A percentile compares a stretch with the other conserved stretches of the same genome.
phyloP scores from a whole-genome alignment of 2,888 invertebrate genomes.

The Arrhopalites spinosus region DNA sequence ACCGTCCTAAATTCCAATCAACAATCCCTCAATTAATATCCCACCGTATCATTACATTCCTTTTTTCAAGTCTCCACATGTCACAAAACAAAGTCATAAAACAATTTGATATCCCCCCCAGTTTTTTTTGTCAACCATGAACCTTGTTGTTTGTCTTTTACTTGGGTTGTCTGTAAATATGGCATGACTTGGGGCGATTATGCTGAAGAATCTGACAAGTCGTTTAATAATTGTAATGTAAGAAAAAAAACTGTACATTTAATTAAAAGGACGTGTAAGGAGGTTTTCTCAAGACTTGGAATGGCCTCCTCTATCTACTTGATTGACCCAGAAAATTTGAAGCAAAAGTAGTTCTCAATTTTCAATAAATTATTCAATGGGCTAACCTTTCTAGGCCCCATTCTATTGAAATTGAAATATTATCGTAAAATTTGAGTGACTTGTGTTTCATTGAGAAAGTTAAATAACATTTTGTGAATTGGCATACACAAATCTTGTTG shows the following conservation, averaged over 20 bases:
- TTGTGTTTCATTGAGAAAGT: conserved; percentile 17
- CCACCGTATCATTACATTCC: too few species aligned
- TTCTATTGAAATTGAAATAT: conserved; percentile 1
- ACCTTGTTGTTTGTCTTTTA: too few species aligned
- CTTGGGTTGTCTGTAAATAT: too few species aligned
- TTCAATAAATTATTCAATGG: conserved; percentile 23
- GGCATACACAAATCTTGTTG: too few species aligned
- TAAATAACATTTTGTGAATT: conserved; percentile 1
- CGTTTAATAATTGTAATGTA: conserved; percentile 1
- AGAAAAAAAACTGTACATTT: neutral
- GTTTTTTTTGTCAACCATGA: neutral
- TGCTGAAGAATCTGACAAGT: too few species aligned
- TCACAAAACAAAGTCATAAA: too few species aligned
- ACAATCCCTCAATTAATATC: too few species aligned
- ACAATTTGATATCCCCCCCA: too few species aligned
- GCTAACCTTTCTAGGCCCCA: neutral
- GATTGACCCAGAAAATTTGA: conserved; percentile 12
- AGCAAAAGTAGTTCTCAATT: conserved; percentile 13
- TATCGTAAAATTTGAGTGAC: neutral
- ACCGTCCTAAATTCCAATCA: conserved; percentile 68
- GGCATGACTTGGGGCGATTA: too few species aligned
- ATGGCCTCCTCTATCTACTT: neutral
- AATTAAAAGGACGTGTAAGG: neutral
- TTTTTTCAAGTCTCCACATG: too few species aligned
- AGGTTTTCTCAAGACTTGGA: neutral